A percentile compares a stretch with the other conserved stretches of the same genome.
Evolutionary conservation across 2,797 vertebrate species (phyloP).

Genomic region (Molossus molossus): DNA sequence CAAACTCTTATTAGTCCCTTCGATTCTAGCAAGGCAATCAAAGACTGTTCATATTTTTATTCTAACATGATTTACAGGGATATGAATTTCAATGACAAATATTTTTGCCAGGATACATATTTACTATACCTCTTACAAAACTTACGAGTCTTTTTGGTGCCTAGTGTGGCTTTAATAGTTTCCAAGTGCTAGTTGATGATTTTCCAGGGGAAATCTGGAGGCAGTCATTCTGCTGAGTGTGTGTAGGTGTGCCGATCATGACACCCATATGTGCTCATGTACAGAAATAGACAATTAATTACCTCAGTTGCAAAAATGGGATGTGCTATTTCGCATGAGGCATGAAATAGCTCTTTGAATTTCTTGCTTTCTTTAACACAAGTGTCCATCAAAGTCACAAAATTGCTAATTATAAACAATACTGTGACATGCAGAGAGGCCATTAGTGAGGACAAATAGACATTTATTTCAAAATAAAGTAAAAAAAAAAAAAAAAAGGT

Average conservation of each 20-base stretch:
- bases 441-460: background rate
- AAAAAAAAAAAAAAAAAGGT: background rate
- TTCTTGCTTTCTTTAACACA: background rate
- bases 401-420: background rate
- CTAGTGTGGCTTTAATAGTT: background rate
- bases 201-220: constrained; percentile 62
- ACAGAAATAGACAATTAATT: constrained; percentile 78
- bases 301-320: constrained; percentile 69
- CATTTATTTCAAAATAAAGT: background rate
- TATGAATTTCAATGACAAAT: background rate
- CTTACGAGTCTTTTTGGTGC: background rate
- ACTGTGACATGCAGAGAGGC: background rate
- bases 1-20: constrained; percentile 16
- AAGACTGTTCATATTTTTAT: constrained; percentile 50
- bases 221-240: background rate
- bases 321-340: constrained; percentile 6
- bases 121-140: background rate
- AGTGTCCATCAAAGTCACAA: background rate
- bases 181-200: background rate
- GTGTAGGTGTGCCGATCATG: constrained; percentile 74
- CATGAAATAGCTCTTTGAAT: background rate
- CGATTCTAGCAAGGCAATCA: constrained; percentile 37
- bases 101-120: background rate
- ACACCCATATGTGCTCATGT: constrained; percentile 56
- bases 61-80: background rate